Evolutionary conservation across 2,888 invertebrate genomes (phyloP), one percentile per base, ranked within the genome.

Genomic region (Lasioglossum calceatum): DNA sequence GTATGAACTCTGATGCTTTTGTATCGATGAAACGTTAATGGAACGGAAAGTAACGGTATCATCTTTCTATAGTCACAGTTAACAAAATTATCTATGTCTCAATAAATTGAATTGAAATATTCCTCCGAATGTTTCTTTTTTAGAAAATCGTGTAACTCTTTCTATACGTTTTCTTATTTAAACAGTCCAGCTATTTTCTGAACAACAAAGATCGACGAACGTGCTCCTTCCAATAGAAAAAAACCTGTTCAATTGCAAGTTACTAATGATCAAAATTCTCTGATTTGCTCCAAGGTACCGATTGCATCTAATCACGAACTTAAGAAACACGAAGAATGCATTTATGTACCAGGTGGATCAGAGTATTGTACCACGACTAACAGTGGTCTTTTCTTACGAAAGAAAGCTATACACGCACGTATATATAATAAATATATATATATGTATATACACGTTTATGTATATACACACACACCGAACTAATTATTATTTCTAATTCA

Each of bases 401-500:
- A 23, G 10, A 32, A 70, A 70, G 39, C 39, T 70, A 70, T 36
- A 70, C 70, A 39, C 39, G 23, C 32, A 70, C 23, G 36, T 12
- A 39, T 23, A 23, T 23, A 70, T 36, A 32, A 32, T 16, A 16
- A 32, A 23, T 23, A 58, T 27, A 16, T 61, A 61, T 27, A 61
- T 16, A 32, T 42, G 42, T 2, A 42, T 12, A 42, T 0, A 42
- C 12, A 44, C 14, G 44, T 14, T 44, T 3, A 23, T 39, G 39
- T 39, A 39, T 1, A 64, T 16, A 32, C 27, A 23, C 36, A 23
- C 36, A 23, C 19, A 39, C 10, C 67, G 67, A 70, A 70, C 36
- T 70, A 70, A 70, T 70, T 70, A 39, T 70, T 70, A 64, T 19
- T 64, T 64, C 19, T 64, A 64, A 64, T 64, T 19, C 32, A 2